Conservation (phyloP, 2,797 vertebrate genomes). For the Numenius phaeopus region DNA sequence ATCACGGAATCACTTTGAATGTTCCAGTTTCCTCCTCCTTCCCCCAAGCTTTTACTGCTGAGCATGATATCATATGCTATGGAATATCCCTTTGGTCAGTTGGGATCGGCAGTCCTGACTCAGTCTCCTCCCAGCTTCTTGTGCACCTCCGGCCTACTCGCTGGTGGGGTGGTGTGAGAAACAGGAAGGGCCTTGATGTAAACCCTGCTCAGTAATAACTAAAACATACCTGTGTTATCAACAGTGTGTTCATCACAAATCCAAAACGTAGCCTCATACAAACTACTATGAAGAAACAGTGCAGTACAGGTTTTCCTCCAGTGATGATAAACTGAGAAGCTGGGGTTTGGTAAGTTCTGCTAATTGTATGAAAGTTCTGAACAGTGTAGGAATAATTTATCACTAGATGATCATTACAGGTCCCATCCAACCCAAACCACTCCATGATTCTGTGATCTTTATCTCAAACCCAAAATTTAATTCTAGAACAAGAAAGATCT, state of each 20-base stretch:
- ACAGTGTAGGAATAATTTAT: background rate
- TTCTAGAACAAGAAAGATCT: background rate
- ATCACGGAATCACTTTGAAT: background rate
- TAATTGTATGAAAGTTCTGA: background rate
- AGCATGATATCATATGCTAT: accelerated
- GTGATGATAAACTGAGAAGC: background rate
- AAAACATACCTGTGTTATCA: background rate
- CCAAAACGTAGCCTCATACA: background rate
- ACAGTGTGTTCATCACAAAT: background rate
- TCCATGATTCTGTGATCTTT: background rate
- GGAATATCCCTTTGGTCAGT: background rate
- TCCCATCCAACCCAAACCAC: background rate
- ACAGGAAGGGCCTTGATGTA: background rate
- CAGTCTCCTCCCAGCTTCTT: background rate
- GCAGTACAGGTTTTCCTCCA: background rate
- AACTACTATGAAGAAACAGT: background rate
- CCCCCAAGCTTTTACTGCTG: background rate
- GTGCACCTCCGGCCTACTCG: background rate
- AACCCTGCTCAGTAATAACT: background rate
- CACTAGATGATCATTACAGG: background rate
- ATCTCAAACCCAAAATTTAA: background rate
- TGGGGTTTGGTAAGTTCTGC: background rate
- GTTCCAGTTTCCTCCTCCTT: background rate
- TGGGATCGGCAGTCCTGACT: background rate
- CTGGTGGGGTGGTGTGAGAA: background rate